Base-by-base conservation (phyloP, 2,888 invertebrate species). In the Hoplodrina blanda region DNA sequence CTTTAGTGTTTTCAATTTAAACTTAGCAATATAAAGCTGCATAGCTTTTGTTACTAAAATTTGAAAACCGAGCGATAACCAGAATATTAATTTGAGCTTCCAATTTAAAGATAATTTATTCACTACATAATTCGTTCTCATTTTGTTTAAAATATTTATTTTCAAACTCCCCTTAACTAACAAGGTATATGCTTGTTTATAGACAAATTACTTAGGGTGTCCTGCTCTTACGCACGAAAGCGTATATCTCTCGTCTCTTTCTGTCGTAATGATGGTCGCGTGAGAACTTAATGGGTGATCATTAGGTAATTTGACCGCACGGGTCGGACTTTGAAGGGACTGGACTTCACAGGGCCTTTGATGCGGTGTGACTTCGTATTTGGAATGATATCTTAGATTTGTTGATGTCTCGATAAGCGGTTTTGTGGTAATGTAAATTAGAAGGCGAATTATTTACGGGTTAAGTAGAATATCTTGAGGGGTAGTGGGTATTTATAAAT, bases 221-320 rank as follows among this genome's bases (percentile, higher is more conserved):
- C 74, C 54, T 59, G 30, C 46, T 76, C 59, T 59, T 63, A 61
- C 70, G 52, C 50, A 67, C 59, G 54, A 59, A 69, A 53, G 13
- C 7, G 57, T 17, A 13, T 50, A 68, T 62, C 6, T 73, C 62
- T 46, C 41, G 33, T 85, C 80, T 69, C 75, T 61, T 62, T 83
- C 76, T 69, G 46, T 65, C 75, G 68, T 86, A 85, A 85, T 82
- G 78, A 84, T 78, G 80, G 80, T 86, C 73, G 82, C 82, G 81
- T 84, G 83, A 81, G 78, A 70, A 76, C 76, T 82, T 83, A 86
- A 89, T 81, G 82, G 82, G 67, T 78, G 77, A 85, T 87, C 88
- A 89, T 90, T 90, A 90, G 69, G 86, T 89, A 87, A 89, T 88
- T 90, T 84, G 81, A 84, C 88, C 86, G 87, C 87, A 76, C 44